Percentiles rank a stretch among this genome's conserved stretches.
Evolutionary conservation across 2,888 invertebrate species (phyloP).

Genomic region (Glaucopsyche alexis): DNA sequence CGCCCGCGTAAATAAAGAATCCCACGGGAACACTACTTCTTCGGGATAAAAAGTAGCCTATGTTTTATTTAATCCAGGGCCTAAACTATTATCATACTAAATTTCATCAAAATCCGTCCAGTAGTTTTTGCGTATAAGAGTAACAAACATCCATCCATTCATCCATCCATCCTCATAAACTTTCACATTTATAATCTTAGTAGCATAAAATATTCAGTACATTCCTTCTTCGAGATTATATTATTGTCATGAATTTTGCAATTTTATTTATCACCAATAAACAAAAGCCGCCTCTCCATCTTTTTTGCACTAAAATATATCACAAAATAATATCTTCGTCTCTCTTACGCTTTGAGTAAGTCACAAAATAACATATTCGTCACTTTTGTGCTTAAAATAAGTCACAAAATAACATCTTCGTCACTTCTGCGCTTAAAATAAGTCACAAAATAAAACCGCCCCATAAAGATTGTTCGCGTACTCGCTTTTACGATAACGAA

Average conservation of each 20-base stretch:
- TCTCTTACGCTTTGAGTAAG: conserved; percentile 50
- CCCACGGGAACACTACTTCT: too few species aligned
- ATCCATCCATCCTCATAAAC: too few species aligned
- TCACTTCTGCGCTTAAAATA: conserved; percentile 51
- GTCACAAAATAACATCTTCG: conserved; percentile 51
- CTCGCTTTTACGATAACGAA: conserved; percentile 65
- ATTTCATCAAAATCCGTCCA: too few species aligned
- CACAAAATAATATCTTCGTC: conserved; percentile 49
- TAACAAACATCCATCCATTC: too few species aligned
- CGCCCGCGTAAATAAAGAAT: too few species aligned
- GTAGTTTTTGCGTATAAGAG: too few species aligned
- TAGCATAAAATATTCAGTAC: conserved; percentile 23
- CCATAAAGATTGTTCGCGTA: conserved; percentile 59
- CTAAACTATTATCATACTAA: too few species aligned
- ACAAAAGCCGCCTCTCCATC: conserved; percentile 18
- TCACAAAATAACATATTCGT: conserved; percentile 49
- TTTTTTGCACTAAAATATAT: conserved; percentile 33
- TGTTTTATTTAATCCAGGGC: too few species aligned
- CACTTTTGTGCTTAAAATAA: conserved; percentile 50
- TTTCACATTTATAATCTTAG: too few species aligned
- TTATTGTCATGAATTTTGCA: conserved; percentile 29
- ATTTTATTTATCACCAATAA: conserved; percentile 33
- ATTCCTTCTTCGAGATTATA: conserved; percentile 28
- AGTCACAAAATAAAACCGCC: conserved; percentile 47
- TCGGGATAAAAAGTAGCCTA: too few species aligned